Evolutionary conservation across 2,797 vertebrate species (phyloP).

Genomic region (Kryptolebias ocellatus): DNA sequence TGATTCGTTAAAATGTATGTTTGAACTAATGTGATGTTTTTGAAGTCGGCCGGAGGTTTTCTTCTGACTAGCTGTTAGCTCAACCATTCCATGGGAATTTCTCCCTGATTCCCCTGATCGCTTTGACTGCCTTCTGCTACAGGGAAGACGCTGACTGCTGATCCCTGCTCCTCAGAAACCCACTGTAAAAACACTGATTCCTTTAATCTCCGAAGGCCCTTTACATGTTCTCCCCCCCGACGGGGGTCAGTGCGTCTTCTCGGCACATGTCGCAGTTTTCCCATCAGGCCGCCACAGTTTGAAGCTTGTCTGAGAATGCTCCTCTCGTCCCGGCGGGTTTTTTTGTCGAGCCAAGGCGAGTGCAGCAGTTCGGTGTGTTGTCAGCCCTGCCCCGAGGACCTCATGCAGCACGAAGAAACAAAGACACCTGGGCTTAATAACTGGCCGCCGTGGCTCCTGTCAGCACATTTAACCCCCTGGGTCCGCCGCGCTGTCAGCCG

Average conservation of each 20-base stretch:
- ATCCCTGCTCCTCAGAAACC: background rate
- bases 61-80: background rate
- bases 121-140: background rate
- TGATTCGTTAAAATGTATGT: no score
- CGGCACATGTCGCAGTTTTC: background rate
- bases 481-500: conserved; percentile 33
- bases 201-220: conserved; percentile 25
- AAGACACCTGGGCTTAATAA: conserved; percentile 55
- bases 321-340: conserved; percentile 16
- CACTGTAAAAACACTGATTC: background rate
- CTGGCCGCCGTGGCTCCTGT: conserved; percentile 51
- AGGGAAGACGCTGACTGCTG: background rate
- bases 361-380: conserved; percentile 35
- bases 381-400: conserved; percentile 44
- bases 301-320: conserved; percentile 37
- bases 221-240: background rate
- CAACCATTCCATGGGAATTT: background rate
- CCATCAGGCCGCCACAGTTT: conserved; percentile 25
- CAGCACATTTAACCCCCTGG: conserved; percentile 43
- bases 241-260: conserved; percentile 1
- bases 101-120: background rate
- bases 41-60: no score
- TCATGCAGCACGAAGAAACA: conserved; percentile 58
- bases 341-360: conserved; percentile 39
- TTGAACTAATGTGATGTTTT: no score